Base-by-base conservation (phyloP, 2,113 vertebrate species). In the Chaetorhynchus papuensis region DNA sequence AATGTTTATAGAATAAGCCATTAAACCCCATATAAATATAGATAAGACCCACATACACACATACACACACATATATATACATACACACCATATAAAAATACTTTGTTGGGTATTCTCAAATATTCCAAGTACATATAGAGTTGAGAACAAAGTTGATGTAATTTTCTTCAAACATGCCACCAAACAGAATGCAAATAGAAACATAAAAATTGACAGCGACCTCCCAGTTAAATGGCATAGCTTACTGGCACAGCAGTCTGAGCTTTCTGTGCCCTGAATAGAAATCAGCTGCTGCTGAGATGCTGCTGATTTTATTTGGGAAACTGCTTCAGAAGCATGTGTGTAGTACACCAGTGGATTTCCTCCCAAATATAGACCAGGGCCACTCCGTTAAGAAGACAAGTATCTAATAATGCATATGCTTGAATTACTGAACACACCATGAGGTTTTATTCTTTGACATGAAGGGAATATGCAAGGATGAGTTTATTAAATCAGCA, bases 41-140 rank as follows among this genome's bases (percentile, higher is more conserved):
- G 13, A 37, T 21, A 35, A 76, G 7, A 17, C 6, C 12, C 30
- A 15, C 3, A 15, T 15, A 13, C 9, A 15, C 15, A 6, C 23
- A 49, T 11, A n/a, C 1, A 19, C 2, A 42, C 3, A 7, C 1
- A 12, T 3, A n/a, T 10, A 54, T 7, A 30, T 1, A 31, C 1
- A 41, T 15, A 16, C 1, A 41, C 2, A 35, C 5, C 3, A 7
- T 44, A 68, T 68, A 33, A 37, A 74, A 81, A 66, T 15, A 13
- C n/a, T 69, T 83, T 64, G 15, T 21, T 59, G 11, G 17, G 4
- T 65, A 41, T 61, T 82, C 47, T 68, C 27, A 68, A 63, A n/a
- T 91, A 75, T 47, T 87, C 35, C 13, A 22, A 33, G 20, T 37
- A 56, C 9, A 30, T 28, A 45, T 15, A 15, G 65, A 64, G 5